Base-by-base conservation (phyloP, 2,113 vertebrate genomes). In the Vulpes ferrilata region DNA sequence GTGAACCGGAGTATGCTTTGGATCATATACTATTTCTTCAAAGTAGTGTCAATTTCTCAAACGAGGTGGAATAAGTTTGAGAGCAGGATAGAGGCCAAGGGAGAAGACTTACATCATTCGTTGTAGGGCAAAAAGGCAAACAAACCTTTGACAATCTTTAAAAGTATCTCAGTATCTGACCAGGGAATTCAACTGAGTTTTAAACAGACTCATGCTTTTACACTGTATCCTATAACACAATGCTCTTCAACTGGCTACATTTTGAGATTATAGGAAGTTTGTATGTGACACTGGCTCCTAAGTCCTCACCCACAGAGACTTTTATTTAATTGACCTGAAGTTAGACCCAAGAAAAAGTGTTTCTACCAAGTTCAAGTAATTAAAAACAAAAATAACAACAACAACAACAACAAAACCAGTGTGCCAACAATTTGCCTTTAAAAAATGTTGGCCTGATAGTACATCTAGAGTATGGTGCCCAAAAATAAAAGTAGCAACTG, bases 261-360 rank as follows among this genome's bases (percentile, higher is more conserved):
- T 96, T 71, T 7, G 73, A 48, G 86, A 82, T 93, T 76, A 74
- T 53, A 86, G 25, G 5, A 16, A 79, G 8, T 19, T 74, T n/a
- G 2, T 59, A 60, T 88, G 11, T n/a, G 35, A 87, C 67, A 84
- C 4, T 84, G 30, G 82, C n/a, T 82, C 71, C 32, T 55, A 55
- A 62, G 22, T 35, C 55, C 5, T 97, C 32, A 65, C 25, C 12
- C 83, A 76, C 30, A 96, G 83, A 93, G 23, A 85, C 71, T 91
- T 95, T 92, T 2, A 79, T 62, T 93, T 93, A 80, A 71, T 12
- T 90, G 16, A 83, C 27, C 80, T 85, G 32, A 27, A 95, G 10
- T 7, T 86, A 30, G 27, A 20, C 2, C 23, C 6, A 43, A 73
- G 35, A 89, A 43, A 85, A 1, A 86, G 11, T 55, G 67, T 85